Evolutionary conservation across 2,888 invertebrate species (phyloP).

Genomic region (Geophilus truncorum): DNA sequence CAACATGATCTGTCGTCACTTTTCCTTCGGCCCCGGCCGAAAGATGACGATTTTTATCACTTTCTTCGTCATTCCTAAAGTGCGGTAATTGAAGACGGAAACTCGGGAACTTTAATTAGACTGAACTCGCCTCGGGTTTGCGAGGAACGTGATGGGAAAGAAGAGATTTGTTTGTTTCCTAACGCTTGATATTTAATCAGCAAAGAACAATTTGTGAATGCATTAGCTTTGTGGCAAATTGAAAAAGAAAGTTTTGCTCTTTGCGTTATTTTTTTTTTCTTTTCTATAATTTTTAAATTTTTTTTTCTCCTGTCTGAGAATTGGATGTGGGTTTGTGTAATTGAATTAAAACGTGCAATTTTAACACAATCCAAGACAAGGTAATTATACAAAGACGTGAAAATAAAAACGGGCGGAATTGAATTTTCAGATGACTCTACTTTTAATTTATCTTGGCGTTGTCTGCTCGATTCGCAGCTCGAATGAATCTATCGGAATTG

Average conservation of each 20-base stretch:
- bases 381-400: background rate
- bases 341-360: constrained; percentile 16
- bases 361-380: background rate
- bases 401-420: constrained; percentile 1
- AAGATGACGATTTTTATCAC: too few species aligned
- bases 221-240: constrained; percentile 7
- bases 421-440: constrained; percentile 12
- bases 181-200: background rate
- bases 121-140: background rate
- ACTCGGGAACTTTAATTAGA: background rate
- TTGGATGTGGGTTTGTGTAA: background rate
- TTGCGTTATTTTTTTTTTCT: background rate
- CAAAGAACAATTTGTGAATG: constrained; percentile 9
- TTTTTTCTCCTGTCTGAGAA: background rate
- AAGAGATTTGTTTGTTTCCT: background rate
- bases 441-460: constrained; percentile 18
- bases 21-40: too few species aligned
- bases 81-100: background rate
- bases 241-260: background rate
- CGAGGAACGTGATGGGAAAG: background rate
- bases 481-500: background rate
- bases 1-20: background rate
- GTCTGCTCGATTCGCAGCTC: background rate
- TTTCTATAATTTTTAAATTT: background rate
- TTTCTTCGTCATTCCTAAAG: too few species aligned